These are phyloP conservation scores for Lampris incognitus DNA, from an alignment of 2,113 vertebrate genomes.

Conservation along the genomic window DNA sequence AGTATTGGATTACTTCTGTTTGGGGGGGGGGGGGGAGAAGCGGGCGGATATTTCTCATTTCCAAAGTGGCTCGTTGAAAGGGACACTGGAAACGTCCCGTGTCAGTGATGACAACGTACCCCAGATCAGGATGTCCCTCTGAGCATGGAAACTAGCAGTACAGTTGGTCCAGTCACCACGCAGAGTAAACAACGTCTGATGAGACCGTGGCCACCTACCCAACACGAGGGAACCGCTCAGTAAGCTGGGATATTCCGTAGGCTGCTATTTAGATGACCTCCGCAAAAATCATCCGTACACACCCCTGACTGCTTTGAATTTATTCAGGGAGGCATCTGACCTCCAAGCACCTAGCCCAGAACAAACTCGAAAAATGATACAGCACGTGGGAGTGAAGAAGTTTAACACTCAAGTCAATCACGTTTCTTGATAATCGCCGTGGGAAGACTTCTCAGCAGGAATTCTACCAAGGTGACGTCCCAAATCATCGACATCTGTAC, in stretches of 20 bases:
- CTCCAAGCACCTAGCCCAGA: slow-evolving; percentile 3
- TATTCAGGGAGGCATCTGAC: slow-evolving; percentile 36
- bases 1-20: slow-evolving; percentile 70
- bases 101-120: slow-evolving; percentile 70
- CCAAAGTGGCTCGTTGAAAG: slow-evolving; percentile 71
- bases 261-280: slow-evolving; percentile 12
- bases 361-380: slow-evolving; percentile 12
- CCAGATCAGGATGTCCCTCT: slow-evolving; percentile 63
- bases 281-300: slow-evolving; percentile 7
- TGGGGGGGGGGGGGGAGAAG: slow-evolving; percentile 77
- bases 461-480: slow-evolving; percentile 45
- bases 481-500: slow-evolving; percentile 61
- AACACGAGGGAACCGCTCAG: slow-evolving; percentile 32
- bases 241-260: slow-evolving; percentile 11
- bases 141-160: slow-evolving; percentile 55
- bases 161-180: slow-evolving; percentile 66
- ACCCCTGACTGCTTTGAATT: slow-evolving; percentile 56
- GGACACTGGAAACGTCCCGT: slow-evolving; percentile 67
- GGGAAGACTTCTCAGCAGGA: neutral
- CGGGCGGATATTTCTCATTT: slow-evolving; percentile 70
- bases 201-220: slow-evolving; percentile 63
- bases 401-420: slow-evolving; percentile 12
- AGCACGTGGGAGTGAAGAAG: slow-evolving; percentile 19
- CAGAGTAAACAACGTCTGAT: slow-evolving; percentile 50
- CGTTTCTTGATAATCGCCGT: slow-evolving; percentile 11